These are phyloP conservation scores for Agelas oroides DNA, from an alignment of 37 sponge, comb jelly and placozoan genomes.

Conservation along the genomic window DNA sequence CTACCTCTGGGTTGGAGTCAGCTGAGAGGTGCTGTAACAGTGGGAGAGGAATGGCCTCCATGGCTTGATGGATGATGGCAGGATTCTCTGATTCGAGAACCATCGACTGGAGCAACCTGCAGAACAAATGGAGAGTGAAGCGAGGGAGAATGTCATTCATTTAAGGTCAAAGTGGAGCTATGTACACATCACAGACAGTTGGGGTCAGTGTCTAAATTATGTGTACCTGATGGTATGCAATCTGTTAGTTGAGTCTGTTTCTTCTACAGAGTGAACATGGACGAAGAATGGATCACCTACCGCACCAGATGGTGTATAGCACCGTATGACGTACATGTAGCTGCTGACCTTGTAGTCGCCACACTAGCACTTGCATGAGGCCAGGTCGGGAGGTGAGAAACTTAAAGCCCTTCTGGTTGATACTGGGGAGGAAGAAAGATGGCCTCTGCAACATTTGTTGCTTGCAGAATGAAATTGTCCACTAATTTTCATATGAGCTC, in stretches of 20 bases:
- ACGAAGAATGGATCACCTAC: too few species aligned
- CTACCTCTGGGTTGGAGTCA: conserved; percentile 49
- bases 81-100: conserved; percentile 71
- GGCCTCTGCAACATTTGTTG: too few species aligned
- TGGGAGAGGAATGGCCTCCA: conserved; percentile 53
- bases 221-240: conserved; percentile 35
- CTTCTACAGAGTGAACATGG: conserved; percentile 1
- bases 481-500: too few species aligned
- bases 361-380: conserved; percentile 47
- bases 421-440: conserved; percentile 38
- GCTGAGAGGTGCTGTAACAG: conserved; percentile 47
- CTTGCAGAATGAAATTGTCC: too few species aligned
- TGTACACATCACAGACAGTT: too few species aligned
- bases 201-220: too few species aligned
- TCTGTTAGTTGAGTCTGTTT: conserved; percentile 24
- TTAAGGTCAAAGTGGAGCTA: too few species aligned
- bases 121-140: too few species aligned
- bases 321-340: too few species aligned
- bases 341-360: conserved; percentile 69
- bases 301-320: too few species aligned
- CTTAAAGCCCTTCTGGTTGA: conserved; percentile 72
- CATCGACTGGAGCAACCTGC: conserved; percentile 78
- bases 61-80: conserved; percentile 52
- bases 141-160: too few species aligned
- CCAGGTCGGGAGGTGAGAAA: conserved; percentile 53